A percentile compares a stretch with the other conserved stretches of the same genome.
Conservation (phyloP, 92 coral and sea anemone genomes). For the Epizoanthus rinbou region DNA sequence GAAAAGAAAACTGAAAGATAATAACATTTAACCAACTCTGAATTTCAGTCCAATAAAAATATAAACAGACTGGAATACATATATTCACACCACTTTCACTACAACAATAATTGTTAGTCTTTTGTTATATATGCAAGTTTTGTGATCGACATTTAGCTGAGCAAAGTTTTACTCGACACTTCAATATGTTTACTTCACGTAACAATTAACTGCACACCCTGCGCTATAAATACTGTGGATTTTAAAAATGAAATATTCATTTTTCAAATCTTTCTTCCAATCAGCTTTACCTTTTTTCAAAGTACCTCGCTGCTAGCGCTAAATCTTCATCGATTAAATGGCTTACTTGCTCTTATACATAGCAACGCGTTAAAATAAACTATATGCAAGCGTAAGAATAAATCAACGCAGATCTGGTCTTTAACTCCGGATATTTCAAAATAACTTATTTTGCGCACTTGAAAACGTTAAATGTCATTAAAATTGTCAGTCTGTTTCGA, state of each 20-base stretch:
- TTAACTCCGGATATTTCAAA: neutral
- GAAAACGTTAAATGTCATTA: neutral
- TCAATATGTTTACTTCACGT: no score
- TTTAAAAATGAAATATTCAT: neutral
- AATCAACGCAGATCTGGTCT: neutral
- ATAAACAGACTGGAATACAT: neutral
- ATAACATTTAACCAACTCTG: conserved; percentile 24
- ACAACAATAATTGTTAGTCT: neutral
- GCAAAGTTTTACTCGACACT: no score
- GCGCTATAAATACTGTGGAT: neutral
- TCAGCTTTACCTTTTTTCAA: neutral
- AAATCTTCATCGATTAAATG: neutral
- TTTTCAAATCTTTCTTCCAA: neutral
- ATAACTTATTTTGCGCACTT: neutral
- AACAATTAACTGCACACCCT: no score
- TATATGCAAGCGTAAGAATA: neutral
- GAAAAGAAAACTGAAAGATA: neutral
- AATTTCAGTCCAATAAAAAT: neutral
- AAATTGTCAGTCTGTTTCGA: neutral
- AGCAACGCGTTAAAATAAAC: neutral
- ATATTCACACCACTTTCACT: neutral
- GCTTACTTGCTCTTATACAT: neutral
- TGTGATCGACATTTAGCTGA: no score
- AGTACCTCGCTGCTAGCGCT: conserved; percentile 16
- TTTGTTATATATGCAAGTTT: neutral